phyloP scores from a whole-genome alignment of 2,797 vertebrate genomes.

The Helicolenus hilgendorfi region DNA sequence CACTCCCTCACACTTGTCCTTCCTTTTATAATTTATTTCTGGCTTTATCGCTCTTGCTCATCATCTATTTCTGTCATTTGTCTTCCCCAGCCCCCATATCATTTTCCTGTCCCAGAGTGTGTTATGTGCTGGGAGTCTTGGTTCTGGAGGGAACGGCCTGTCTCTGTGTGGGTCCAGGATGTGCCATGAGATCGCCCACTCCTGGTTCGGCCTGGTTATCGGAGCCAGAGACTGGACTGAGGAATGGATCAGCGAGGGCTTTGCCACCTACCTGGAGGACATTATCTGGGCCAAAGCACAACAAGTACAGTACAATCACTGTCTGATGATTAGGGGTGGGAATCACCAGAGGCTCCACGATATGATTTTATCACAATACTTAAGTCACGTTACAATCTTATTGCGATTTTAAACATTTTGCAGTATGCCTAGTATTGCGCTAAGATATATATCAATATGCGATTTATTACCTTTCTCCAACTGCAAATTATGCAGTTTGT shows the following conservation, averaged over 20 bases:
- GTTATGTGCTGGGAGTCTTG: slow-evolving; percentile 68
- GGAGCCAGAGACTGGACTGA: slow-evolving; percentile 98
- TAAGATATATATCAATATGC: too few species aligned
- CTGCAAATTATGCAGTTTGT: too few species aligned
- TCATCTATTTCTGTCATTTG: slow-evolving; percentile 53
- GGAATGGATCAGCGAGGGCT: slow-evolving; percentile 99
- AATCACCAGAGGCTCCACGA: too few species aligned
- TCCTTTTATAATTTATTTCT: slow-evolving; percentile 5
- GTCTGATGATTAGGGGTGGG: too few species aligned
- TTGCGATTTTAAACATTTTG: too few species aligned
- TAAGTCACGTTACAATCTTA: too few species aligned
- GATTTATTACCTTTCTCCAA: too few species aligned
- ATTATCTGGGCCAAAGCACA: slow-evolving; percentile 94
- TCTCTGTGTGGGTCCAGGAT: slow-evolving; percentile 94
- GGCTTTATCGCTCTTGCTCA: background rate
- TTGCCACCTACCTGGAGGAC: slow-evolving; percentile 97
- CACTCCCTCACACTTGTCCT: background rate
- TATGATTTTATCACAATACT: too few species aligned
- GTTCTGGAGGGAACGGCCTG: slow-evolving; percentile 58
- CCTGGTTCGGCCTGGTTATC: slow-evolving; percentile 98
- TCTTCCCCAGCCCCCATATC: slow-evolving; percentile 94
- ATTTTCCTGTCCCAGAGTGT: slow-evolving; percentile 97
- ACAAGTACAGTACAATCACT: slow-evolving; percentile 86
- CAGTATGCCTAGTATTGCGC: too few species aligned
- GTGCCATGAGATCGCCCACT: slow-evolving; percentile 97